Percentiles rank a stretch among this genome's conserved stretches.
Evolutionary conservation across 2,797 vertebrate species (phyloP).

Genomic region (Chrysocyon brachyurus): DNA sequence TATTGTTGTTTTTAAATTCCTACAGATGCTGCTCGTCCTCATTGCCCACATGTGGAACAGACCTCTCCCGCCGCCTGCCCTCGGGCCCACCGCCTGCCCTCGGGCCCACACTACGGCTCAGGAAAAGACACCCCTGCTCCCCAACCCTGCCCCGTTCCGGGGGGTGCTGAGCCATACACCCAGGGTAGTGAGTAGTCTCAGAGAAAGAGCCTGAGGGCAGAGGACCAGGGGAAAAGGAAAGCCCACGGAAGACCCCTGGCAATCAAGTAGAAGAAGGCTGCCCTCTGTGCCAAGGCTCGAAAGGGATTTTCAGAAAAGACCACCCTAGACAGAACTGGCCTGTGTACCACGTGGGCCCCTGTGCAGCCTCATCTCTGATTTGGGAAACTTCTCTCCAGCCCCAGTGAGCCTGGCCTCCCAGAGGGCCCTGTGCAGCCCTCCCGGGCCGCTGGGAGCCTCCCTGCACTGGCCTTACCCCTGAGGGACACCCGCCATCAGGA

Average conservation of each 20-base stretch:
- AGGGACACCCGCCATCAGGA: background rate
- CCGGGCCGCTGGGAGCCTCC: background rate
- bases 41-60: accelerated
- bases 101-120: background rate
- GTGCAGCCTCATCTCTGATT: background rate
- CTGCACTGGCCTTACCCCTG: background rate
- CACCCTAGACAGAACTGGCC: background rate
- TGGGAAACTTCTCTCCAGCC: background rate
- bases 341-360: background rate
- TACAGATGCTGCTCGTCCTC: background rate
- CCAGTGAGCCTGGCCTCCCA: background rate
- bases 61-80: background rate
- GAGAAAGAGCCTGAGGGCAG: background rate
- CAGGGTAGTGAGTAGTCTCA: background rate
- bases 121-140: background rate
- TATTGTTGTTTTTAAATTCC: background rate
- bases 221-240: background rate
- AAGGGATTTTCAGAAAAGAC: background rate
- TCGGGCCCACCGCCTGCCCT: accelerated
- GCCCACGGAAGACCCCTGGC: too few species aligned
- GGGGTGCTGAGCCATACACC: background rate
- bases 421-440: background rate
- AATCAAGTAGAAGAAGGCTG: too few species aligned
- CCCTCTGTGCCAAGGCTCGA: background rate
- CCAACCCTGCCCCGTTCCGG: background rate